phyloP scores from a whole-genome alignment of 2,888 invertebrate species.

The Blastobasis lacticolella region DNA sequence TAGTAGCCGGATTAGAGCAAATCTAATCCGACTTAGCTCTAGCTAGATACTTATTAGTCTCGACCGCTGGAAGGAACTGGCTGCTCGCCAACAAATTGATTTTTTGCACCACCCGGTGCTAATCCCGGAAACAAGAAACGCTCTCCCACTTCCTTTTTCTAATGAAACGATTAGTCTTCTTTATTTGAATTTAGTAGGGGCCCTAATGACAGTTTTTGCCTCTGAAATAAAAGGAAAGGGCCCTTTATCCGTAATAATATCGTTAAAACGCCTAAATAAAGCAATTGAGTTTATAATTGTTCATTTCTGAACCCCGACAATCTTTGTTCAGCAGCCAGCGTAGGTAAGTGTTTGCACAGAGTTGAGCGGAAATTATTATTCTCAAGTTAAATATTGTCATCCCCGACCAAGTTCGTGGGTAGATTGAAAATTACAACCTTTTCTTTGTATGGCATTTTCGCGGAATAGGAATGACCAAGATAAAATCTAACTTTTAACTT shows the following conservation, averaged over 20 bases:
- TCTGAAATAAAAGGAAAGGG: constrained; percentile 5
- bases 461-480: too few relatives aligned
- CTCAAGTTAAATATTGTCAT: too few relatives aligned
- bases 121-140: constrained; percentile 28
- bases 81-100: constrained; percentile 44
- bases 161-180: constrained; percentile 19
- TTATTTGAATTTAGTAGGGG: not conserved
- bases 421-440: too few relatives aligned
- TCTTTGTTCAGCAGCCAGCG: constrained; percentile 40
- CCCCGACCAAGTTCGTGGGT: too few relatives aligned
- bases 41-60: not conserved
- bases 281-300: constrained; percentile 49
- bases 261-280: constrained; percentile 42
- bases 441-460: too few relatives aligned
- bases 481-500: too few relatives aligned
- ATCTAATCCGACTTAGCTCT: too few relatives aligned
- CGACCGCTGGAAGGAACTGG: constrained; percentile 18
- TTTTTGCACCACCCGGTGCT: constrained; percentile 33
- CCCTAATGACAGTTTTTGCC: not conserved
- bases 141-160: constrained; percentile 11
- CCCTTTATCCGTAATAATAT: constrained; percentile 28
- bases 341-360: too few relatives aligned
- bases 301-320: constrained; percentile 44
- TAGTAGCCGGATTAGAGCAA: too few relatives aligned
- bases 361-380: too few relatives aligned